phyloP scores from a whole-genome alignment of 2,113 vertebrate species.

The Peucedramus taeniatus region DNA sequence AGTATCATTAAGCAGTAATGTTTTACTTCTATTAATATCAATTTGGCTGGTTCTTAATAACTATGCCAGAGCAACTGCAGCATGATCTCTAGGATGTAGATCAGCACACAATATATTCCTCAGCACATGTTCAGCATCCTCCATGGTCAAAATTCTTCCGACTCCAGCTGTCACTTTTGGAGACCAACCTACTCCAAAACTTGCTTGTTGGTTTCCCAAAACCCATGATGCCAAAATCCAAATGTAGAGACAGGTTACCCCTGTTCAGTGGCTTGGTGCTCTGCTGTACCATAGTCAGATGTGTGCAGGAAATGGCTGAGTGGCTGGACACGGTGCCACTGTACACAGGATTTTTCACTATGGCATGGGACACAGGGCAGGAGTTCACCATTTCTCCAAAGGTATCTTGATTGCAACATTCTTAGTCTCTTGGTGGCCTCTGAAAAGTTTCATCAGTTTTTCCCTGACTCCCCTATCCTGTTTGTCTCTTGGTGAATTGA shows the following conservation, averaged over 20 bases:
- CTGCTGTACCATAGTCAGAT: background rate
- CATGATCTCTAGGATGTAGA: background rate
- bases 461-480: background rate
- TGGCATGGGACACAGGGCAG: background rate
- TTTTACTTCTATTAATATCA: slow-evolving; percentile 59
- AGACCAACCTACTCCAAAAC: background rate
- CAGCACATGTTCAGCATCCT: background rate
- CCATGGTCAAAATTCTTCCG: background rate
- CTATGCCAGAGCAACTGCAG: background rate
- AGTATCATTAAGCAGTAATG: slow-evolving; percentile 33
- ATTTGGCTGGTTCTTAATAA: slow-evolving; percentile 37
- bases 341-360: background rate
- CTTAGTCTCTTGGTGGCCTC: background rate
- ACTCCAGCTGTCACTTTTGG: background rate
- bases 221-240: background rate
- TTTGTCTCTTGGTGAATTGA: background rate
- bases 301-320: background rate
- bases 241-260: background rate
- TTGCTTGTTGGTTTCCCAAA: background rate
- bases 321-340: background rate
- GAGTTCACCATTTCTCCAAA: background rate
- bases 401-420: background rate
- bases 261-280: background rate
- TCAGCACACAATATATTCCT: background rate
- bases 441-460: background rate